Percentiles rank a stretch among this genome's conserved stretches.
Evolutionary conservation across 2,797 vertebrate species (phyloP).

Genomic region (Acanthurus tractus): DNA sequence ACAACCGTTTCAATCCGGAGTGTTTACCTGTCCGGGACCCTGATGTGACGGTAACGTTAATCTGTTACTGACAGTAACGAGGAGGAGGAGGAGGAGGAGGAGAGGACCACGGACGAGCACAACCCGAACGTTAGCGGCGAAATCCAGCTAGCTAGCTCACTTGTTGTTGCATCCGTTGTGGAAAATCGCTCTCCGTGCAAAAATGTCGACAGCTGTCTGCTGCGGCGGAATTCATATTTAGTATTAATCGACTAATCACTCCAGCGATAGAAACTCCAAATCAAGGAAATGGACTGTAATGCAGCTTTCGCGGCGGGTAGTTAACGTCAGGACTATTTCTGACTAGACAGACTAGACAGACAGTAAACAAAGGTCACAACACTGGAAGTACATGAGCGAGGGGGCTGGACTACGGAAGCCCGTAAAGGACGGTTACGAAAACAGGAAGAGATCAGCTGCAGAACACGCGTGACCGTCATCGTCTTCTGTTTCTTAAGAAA

Average conservation of each 20-base stretch:
- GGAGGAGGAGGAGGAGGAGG: not conserved
- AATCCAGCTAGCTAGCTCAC: conserved; percentile 71
- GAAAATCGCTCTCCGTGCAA: conserved; percentile 40
- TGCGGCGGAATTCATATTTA: conserved; percentile 60
- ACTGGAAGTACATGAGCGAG: conserved; percentile 78
- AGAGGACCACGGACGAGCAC: conserved; percentile 17
- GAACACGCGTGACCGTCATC: not conserved
- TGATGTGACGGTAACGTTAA: not conserved
- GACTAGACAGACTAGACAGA: conserved; percentile 53
- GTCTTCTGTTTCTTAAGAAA: accelerated
- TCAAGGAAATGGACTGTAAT: not conserved
- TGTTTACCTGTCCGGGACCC: not conserved
- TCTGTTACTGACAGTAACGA: not conserved
- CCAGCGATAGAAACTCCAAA: not conserved
- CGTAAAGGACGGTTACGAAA: conserved; percentile 20
- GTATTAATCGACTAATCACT: not conserved
- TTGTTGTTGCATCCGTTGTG: conserved; percentile 61
- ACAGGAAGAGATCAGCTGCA: conserved; percentile 9
- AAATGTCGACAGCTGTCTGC: conserved; percentile 23
- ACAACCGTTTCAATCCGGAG: not conserved
- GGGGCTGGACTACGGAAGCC: conserved; percentile 79
- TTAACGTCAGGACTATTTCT: conserved; percentile 47
- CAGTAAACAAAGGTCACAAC: conserved; percentile 84
- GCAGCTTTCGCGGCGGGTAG: not conserved
- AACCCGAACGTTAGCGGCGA: conserved; percentile 15